A percentile compares a stretch with the other conserved stretches of the same genome.
Evolutionary conservation across 2,797 vertebrate species (phyloP).

Genomic region (Sebastolobus altivelis): DNA sequence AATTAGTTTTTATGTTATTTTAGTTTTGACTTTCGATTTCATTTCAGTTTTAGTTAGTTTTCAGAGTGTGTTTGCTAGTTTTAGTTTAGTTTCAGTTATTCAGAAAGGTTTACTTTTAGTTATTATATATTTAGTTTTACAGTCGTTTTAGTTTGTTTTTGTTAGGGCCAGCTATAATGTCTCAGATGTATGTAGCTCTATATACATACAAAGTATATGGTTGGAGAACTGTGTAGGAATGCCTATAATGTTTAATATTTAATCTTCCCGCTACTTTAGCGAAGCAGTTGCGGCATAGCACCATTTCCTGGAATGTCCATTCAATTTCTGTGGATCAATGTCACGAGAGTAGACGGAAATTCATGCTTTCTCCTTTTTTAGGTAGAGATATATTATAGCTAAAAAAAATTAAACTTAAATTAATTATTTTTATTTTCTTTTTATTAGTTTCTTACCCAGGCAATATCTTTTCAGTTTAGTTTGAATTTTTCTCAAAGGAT

Average conservation of each 20-base stretch:
- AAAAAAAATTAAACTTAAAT: too few relatives aligned
- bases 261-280: background rate
- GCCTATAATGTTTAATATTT: background rate
- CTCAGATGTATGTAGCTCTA: rapidly evolving
- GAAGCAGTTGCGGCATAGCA: background rate
- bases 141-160: too few relatives aligned
- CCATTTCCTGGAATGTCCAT: background rate
- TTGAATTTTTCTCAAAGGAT: too few relatives aligned
- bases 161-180: too few relatives aligned
- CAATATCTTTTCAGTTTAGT: too few relatives aligned
- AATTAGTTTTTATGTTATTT: background rate
- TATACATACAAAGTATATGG: background rate
- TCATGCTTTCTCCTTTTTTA: too few relatives aligned
- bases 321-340: too few relatives aligned
- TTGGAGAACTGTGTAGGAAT: background rate
- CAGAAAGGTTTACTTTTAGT: background rate
- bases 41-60: too few relatives aligned
- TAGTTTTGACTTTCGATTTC: background rate
- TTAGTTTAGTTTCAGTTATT: background rate
- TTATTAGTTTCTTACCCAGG: too few relatives aligned
- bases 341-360: too few relatives aligned
- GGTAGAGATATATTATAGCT: too few relatives aligned
- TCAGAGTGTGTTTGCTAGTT: background rate
- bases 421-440: background rate
- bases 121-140: too few relatives aligned